These are phyloP conservation scores for Poeciliopsis occidentalis DNA, from an alignment of 2,113 vertebrate genomes.

Conservation along the genomic window DNA sequence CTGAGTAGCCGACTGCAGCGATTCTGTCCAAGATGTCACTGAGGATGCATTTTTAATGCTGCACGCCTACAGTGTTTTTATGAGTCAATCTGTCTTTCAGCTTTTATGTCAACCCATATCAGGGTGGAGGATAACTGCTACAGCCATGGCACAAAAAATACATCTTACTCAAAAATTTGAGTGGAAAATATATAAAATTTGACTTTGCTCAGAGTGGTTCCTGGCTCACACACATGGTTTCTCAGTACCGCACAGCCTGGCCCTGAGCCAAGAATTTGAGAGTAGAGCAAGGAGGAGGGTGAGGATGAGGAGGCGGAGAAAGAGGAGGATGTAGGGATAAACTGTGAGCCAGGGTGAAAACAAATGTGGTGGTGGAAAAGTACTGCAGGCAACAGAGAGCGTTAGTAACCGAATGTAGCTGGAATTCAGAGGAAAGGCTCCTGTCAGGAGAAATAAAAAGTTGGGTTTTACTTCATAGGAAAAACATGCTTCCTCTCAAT, in stretches of 20 bases:
- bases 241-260: constrained; percentile 55
- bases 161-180: constrained; percentile 28
- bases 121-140: background rate
- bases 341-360: constrained; percentile 41
- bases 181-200: constrained; percentile 16
- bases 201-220: constrained; percentile 20
- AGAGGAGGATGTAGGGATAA: constrained; percentile 35
- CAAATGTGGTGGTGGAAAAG: constrained; percentile 75
- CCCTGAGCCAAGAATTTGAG: constrained; percentile 42
- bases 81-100: constrained; percentile 10
- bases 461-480: background rate
- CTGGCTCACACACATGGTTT: constrained; percentile 31
- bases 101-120: constrained; percentile 16
- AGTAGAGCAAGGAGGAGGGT: constrained; percentile 12
- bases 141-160: constrained; percentile 5
- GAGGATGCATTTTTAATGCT: constrained; percentile 30
- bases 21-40: constrained; percentile 19
- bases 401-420: constrained; percentile 14
- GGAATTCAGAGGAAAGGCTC: constrained; percentile 15
- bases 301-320: background rate
- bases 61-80: constrained; percentile 15
- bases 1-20: constrained; percentile 60
- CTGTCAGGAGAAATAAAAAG: background rate
- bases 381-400: constrained; percentile 53
- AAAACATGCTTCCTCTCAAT: too few species aligned